Conservation (phyloP, 2,888 invertebrate genomes). For the Onchidella celtica region DNA sequence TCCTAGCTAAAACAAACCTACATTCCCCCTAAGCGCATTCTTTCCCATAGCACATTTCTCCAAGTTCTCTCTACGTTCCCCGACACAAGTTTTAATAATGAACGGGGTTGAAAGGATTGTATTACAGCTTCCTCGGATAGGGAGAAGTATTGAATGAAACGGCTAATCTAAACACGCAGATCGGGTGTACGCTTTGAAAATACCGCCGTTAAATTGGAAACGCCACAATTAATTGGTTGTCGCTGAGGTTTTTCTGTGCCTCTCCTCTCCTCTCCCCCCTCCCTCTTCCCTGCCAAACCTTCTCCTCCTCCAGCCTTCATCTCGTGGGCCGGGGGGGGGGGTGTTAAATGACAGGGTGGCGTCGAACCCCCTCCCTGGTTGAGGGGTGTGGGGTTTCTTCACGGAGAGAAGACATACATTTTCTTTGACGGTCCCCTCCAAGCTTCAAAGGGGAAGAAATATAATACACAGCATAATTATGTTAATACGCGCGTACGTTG, state of each 20-base stretch:
- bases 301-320: no score
- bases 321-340: background rate
- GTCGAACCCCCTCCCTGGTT: slow-evolving; percentile 25
- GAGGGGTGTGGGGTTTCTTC: slow-evolving; percentile 14
- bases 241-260: slow-evolving; percentile 9
- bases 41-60: background rate
- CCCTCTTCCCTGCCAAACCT: background rate
- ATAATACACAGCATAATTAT: no score
- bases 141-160: slow-evolving; percentile 27
- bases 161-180: slow-evolving; percentile 39
- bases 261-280: background rate
- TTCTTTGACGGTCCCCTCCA: background rate
- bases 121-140: background rate
- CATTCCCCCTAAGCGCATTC: background rate
- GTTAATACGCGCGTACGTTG: no score
- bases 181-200: slow-evolving; percentile 40
- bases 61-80: background rate
- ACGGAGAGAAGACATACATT: background rate
- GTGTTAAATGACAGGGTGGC: slow-evolving; percentile 27
- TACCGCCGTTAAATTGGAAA: slow-evolving; percentile 47
- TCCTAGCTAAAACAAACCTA: background rate
- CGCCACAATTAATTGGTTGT: slow-evolving; percentile 46
- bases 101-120: background rate
- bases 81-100: background rate
- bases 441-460: background rate